Base-by-base conservation (phyloP, 2,888 invertebrate genomes). In the Augiades crinisus region DNA sequence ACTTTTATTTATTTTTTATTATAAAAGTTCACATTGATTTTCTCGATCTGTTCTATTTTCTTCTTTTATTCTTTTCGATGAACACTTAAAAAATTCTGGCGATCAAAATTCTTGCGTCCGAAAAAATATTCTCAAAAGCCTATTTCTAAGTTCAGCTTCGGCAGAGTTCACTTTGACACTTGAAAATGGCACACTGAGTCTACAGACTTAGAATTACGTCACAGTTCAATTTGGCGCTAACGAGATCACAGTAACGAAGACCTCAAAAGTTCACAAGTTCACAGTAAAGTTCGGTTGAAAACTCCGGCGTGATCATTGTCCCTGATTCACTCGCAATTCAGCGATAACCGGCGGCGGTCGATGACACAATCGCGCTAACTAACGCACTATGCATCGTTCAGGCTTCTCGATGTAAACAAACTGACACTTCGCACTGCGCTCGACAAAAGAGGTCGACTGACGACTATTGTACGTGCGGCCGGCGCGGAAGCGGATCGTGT, bases 341-440 rank as follows among this genome's bases (percentile, higher is more conserved):
- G 74, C 70, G 76, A 75, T 76, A 78, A 76, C 71, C 76, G 72
- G 75, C 75, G 75, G 70, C 79, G 81, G 80, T 78, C 83, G 81
- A 81, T 83, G 83, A 81, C 87, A 87, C 85, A 84, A 82, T 80
- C 72, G 78, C 79, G 79, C 75, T 75, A 77, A 81, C 75, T 72
- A 78, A 78, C 79, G 78, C 79, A 81, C 80, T 80, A 78, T 80
- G 83, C 86, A 85, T 80, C 80, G 78, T 75, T 72, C 58, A 62
- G 72, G 65, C 67, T 69, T 64, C 67, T 67, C 72, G 81, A 82
- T 79, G 87, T 87, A 88, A 88, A 88, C 87, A 88, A 86, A 81
- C 81, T 77, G 72, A 76, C 72, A 75, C 77, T 78, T 75, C 82
- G 79, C 79, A 76, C 63, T 75, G 46, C 60, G 58, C 59, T 56